Evolutionary conservation across 2,797 vertebrate genomes (phyloP).

Genomic region (Acestrorhynchus altus): DNA sequence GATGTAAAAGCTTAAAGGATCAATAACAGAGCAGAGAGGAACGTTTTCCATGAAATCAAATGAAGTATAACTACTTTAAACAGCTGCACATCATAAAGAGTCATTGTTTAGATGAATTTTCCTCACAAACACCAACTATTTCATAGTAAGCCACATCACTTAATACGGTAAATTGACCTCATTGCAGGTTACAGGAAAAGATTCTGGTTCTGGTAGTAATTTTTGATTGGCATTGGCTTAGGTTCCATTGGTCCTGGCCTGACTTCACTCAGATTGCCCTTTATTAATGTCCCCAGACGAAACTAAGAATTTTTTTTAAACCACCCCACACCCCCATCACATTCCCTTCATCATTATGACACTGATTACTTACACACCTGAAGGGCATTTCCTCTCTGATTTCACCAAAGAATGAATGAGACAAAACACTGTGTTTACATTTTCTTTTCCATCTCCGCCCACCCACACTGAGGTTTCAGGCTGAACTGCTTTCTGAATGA

Average conservation of each 20-base stretch:
- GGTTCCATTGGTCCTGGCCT: slow-evolving; percentile 5
- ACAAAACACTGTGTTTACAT: neutral
- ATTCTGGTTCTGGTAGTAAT: neutral
- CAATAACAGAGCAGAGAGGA: neutral
- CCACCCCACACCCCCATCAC: neutral
- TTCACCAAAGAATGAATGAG: neutral
- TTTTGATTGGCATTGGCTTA: neutral
- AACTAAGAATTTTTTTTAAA: slow-evolving; percentile 6
- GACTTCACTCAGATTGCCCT: slow-evolving; percentile 11
- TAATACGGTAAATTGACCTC: neutral
- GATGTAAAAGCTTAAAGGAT: too few relatives aligned
- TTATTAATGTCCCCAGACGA: slow-evolving; percentile 11
- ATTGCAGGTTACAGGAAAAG: neutral
- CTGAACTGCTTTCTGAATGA: too few relatives aligned
- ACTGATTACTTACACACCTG: neutral
- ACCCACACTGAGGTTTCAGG: too few relatives aligned
- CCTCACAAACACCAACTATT: neutral
- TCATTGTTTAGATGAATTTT: too few relatives aligned
- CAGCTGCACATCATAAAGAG: too few relatives aligned
- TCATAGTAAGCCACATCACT: neutral
- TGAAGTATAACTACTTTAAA: too few relatives aligned
- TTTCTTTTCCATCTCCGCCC: neutral
- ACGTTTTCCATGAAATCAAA: neutral
- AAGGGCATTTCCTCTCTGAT: slow-evolving; percentile 1
- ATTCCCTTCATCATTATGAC: too few relatives aligned